These are phyloP conservation scores for Thereva unica DNA, from an alignment of 2,888 invertebrate genomes.

Conservation along the genomic window DNA sequence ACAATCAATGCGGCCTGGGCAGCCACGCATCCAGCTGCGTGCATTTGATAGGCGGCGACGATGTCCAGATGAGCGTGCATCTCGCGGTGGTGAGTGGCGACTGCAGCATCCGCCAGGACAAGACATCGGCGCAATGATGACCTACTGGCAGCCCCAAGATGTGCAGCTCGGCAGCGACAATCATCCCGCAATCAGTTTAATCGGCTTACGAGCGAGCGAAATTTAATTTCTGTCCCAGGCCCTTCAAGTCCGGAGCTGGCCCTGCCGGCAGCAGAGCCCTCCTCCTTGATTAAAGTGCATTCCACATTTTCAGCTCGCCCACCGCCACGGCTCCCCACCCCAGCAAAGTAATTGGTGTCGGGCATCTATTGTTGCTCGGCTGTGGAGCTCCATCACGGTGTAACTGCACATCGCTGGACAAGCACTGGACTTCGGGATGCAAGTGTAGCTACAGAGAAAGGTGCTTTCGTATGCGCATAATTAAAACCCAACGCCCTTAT, in stretches of 20 bases:
- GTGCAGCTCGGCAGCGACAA: constrained; percentile 14
- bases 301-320: constrained; percentile 2
- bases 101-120: background rate
- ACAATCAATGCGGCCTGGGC: constrained; percentile 15
- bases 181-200: constrained; percentile 30
- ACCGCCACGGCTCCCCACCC: background rate
- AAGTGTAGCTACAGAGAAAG: constrained; percentile 14
- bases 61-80: background rate
- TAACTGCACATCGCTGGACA: constrained; percentile 21
- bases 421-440: constrained; percentile 7
- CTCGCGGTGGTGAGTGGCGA: background rate
- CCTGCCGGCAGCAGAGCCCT: constrained; percentile 1
- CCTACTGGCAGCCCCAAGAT: constrained; percentile 1
- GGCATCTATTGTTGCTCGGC: constrained; percentile 25
- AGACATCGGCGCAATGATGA: background rate
- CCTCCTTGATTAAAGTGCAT: constrained; percentile 34
- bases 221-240: constrained; percentile 22
- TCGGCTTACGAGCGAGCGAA: constrained; percentile 30
- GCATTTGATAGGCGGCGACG: background rate
- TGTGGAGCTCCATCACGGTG: constrained; percentile 9
- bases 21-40: constrained; percentile 1
- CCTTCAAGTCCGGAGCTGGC: constrained; percentile 7
- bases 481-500: constrained; percentile 28
- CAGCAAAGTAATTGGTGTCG: constrained; percentile 16
- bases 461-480: constrained; percentile 31